Conservation (phyloP, 2,797 vertebrate genomes). For the Bovichtus diacanthus region DNA sequence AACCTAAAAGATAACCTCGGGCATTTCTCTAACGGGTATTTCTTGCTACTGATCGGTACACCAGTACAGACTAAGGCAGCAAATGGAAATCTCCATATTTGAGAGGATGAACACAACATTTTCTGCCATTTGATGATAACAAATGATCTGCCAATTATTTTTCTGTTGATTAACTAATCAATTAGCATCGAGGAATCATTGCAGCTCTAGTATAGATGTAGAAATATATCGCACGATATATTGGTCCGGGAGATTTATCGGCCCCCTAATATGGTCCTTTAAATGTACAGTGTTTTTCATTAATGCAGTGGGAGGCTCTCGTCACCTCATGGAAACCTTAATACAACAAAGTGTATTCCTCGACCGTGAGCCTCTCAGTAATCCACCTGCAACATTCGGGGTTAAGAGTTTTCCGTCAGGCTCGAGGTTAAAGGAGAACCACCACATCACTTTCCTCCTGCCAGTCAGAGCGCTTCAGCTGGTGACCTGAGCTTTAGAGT, state of each 20-base stretch:
- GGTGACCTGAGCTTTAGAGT: constrained; percentile 40
- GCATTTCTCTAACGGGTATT: neutral
- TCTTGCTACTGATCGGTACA: neutral
- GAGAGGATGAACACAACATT: too few species aligned
- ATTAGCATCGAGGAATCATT: too few species aligned
- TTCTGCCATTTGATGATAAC: too few species aligned
- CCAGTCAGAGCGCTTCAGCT: constrained; percentile 4
- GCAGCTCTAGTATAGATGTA: too few species aligned
- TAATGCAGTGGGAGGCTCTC: fast-evolving
- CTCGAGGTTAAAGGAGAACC: constrained; percentile 9
- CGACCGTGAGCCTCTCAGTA: neutral
- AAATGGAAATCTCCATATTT: too few species aligned
- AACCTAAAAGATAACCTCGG: neutral
- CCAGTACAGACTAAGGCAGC: too few species aligned
- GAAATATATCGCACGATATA: neutral
- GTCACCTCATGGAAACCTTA: neutral
- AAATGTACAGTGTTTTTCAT: neutral
- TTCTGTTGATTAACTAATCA: too few species aligned
- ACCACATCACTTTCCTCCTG: constrained; percentile 6
- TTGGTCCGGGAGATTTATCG: neutral
- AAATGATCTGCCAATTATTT: too few species aligned
- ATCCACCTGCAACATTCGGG: neutral
- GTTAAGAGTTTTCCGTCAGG: neutral
- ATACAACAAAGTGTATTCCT: neutral
- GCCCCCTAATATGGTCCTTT: neutral